These are phyloP conservation scores for Bugula neritina DNA, from an alignment of 2,888 invertebrate genomes.

Conservation along the genomic window DNA sequence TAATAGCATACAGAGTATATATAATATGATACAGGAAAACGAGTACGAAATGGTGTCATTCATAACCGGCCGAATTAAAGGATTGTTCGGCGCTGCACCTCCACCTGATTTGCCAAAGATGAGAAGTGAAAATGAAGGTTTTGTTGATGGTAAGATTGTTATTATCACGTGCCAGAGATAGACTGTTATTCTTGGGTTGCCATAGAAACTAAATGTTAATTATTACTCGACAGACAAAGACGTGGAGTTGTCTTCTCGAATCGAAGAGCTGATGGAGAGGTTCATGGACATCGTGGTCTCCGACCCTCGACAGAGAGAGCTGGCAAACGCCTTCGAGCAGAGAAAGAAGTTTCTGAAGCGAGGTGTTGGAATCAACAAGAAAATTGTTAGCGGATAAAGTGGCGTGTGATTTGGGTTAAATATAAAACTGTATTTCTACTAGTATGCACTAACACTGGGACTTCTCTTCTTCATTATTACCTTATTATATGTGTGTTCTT, in stretches of 20 bases:
- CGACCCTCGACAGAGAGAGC: slow-evolving; percentile 8
- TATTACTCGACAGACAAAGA: slow-evolving; percentile 17
- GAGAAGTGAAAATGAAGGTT: slow-evolving; percentile 10
- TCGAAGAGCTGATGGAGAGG: slow-evolving; percentile 27
- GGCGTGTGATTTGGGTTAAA: background rate
- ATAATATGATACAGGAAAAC: slow-evolving; percentile 16
- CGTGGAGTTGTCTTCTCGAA: slow-evolving; percentile 24
- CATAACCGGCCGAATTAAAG: slow-evolving; percentile 11
- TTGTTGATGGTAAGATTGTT: slow-evolving; percentile 24
- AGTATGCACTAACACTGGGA: no score
- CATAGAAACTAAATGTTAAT: no score
- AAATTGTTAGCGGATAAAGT: slow-evolving; percentile 20
- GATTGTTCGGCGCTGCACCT: background rate
- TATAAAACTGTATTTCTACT: no score
- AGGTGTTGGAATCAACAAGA: slow-evolving; percentile 13
- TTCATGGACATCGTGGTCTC: slow-evolving; percentile 20
- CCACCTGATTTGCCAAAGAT: slow-evolving; percentile 13
- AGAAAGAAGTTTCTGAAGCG: slow-evolving; percentile 24
- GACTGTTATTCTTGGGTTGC: no score
- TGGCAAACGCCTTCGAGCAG: slow-evolving; percentile 24
- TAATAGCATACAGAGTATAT: no score
- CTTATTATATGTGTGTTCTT: no score
- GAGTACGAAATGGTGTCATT: slow-evolving; percentile 28
- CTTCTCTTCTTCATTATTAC: no score
- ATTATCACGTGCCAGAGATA: no score